phyloP scores from a whole-genome alignment of 2,888 invertebrate genomes.

The Pyralis farinalis region DNA sequence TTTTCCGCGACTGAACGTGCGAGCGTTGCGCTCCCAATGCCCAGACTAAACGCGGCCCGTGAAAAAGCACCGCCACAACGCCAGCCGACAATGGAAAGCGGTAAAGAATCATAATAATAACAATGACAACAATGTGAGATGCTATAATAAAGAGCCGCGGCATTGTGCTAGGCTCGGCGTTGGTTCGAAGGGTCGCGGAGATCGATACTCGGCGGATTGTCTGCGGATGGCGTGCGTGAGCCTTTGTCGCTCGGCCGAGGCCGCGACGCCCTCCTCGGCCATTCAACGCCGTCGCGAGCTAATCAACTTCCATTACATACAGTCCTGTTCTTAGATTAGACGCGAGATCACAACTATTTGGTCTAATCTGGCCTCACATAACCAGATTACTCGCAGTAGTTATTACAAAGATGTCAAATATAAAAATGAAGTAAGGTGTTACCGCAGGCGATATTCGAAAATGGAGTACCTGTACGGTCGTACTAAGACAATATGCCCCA shows the following conservation, averaged over 20 bases:
- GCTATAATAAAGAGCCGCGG: conserved; percentile 80
- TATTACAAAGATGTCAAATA: too few relatives aligned
- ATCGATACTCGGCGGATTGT: conserved; percentile 76
- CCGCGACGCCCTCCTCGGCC: conserved; percentile 41
- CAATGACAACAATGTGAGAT: conserved; percentile 82
- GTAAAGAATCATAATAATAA: conserved; percentile 82
- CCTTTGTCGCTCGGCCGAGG: conserved; percentile 50
- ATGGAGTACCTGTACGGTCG: too few relatives aligned
- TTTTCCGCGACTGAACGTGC: conserved; percentile 78
- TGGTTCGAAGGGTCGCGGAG: conserved; percentile 77
- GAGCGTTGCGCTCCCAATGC: conserved; percentile 77
- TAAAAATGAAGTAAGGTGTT: too few relatives aligned
- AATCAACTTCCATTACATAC: conserved; percentile 52
- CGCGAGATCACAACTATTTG: background rate
- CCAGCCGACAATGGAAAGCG: conserved; percentile 81
- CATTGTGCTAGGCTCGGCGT: conserved; percentile 77
- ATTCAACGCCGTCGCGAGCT: conserved; percentile 54
- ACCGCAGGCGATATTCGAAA: too few relatives aligned
- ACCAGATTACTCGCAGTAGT: too few relatives aligned
- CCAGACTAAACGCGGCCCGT: conserved; percentile 79
- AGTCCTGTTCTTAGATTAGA: conserved; percentile 13
- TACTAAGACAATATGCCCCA: too few relatives aligned
- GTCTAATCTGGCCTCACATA: background rate
- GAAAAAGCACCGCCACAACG: conserved; percentile 81
- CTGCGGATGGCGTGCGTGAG: conserved; percentile 71